A percentile compares a stretch with the other conserved stretches of the same genome.
Evolutionary conservation across 2,888 invertebrate genomes (phyloP).

Genomic region (Cryptocephalus primarius): DNA sequence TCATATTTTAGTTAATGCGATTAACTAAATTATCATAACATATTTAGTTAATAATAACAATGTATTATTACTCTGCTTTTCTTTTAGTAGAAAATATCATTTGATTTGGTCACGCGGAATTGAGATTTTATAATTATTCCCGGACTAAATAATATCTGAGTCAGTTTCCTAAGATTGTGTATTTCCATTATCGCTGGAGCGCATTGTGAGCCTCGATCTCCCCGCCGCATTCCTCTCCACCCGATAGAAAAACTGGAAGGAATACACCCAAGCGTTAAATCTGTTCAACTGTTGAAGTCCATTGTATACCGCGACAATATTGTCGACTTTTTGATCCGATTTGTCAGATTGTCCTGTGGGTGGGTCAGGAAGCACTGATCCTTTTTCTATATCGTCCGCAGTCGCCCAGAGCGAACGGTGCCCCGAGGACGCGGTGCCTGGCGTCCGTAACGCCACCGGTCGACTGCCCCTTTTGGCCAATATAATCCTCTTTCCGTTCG

Average conservation of each 20-base stretch:
- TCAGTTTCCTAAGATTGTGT: no score
- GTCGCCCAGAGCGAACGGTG: slow-evolving; percentile 15
- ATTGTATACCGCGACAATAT: slow-evolving; percentile 39
- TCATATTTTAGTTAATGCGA: no score
- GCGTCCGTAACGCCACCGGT: slow-evolving; percentile 6
- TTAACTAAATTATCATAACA: no score
- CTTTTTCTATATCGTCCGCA: slow-evolving; percentile 36
- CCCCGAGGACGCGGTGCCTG: background rate
- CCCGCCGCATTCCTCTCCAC: background rate
- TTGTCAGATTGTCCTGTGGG: slow-evolving; percentile 27
- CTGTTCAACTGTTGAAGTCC: slow-evolving; percentile 25
- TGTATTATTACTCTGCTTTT: no score
- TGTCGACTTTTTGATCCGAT: slow-evolving; percentile 43
- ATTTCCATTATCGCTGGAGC: no score
- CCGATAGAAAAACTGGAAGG: slow-evolving; percentile 4
- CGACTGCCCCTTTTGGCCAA: slow-evolving; percentile 22
- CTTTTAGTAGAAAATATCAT: no score
- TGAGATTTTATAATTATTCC: no score
- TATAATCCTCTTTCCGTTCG: slow-evolving; percentile 38
- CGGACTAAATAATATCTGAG: no score
- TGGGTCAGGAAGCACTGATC: slow-evolving; percentile 23
- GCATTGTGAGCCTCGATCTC: background rate
- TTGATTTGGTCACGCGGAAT: no score
- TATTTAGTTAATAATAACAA: no score
- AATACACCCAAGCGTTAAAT: slow-evolving; percentile 34